Conservation (phyloP, 37 sponge, comb jelly and placozoan species). For the Tethya wilhelma region DNA sequence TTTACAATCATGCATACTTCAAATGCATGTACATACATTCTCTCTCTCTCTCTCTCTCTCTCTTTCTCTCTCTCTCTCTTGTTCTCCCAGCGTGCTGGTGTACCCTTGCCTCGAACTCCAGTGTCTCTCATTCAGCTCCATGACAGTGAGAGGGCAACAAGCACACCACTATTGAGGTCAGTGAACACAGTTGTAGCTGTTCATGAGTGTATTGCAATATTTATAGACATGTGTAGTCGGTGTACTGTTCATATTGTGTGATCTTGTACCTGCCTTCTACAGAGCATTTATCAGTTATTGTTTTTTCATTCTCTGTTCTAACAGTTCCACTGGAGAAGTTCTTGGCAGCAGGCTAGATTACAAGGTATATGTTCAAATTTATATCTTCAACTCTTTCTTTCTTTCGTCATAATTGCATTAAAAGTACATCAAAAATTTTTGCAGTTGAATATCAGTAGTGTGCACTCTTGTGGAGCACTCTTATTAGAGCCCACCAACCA, state of each 20-base stretch:
- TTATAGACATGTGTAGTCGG: background rate
- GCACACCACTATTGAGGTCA: conserved; percentile 61
- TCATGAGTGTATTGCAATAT: background rate
- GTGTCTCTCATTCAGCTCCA: conserved; percentile 72
- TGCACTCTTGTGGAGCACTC: conserved; percentile 73
- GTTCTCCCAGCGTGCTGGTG: conserved; percentile 21
- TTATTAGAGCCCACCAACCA: conserved; percentile 72
- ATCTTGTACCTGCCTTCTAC: background rate
- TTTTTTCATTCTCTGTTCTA: background rate
- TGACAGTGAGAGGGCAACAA: conserved; percentile 56
- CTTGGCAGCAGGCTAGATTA: conserved; percentile 79
- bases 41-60: background rate
- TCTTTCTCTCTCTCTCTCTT: background rate
- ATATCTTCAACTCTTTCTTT: background rate
- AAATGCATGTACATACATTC: background rate
- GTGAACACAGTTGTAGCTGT: background rate
- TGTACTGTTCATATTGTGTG: background rate
- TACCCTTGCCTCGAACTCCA: conserved; percentile 75
- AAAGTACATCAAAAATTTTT: no score
- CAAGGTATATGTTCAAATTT: conserved; percentile 46
- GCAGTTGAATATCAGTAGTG: conserved; percentile 76
- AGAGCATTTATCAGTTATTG: background rate
- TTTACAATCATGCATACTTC: no score
- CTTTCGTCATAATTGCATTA: background rate
- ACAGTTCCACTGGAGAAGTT: conserved; percentile 74